Conservation (phyloP, 2,113 vertebrate genomes). For the Nettapus auritus region DNA sequence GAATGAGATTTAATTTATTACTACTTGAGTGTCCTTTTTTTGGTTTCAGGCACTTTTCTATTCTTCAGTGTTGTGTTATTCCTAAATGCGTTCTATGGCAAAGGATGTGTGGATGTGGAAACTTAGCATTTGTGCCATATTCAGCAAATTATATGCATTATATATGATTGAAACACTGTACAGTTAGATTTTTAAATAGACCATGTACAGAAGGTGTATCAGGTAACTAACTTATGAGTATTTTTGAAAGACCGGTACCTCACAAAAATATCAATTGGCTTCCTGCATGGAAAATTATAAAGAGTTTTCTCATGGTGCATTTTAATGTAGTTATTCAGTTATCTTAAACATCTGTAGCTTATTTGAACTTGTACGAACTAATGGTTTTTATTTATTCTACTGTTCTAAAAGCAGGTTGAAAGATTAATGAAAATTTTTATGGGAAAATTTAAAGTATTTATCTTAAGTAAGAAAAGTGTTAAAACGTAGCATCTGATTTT, state of each 20-base stretch:
- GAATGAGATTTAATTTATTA: constrained; percentile 91
- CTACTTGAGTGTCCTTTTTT: constrained; percentile 79
- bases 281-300: constrained; percentile 41
- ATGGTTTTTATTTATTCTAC: constrained; percentile 58
- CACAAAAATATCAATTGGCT: constrained; percentile 61
- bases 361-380: constrained; percentile 35
- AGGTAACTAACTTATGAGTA: constrained; percentile 65
- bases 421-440: not conserved
- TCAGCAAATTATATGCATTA: constrained; percentile 61
- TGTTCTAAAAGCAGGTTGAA: constrained; percentile 25
- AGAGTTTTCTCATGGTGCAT: constrained; percentile 40
- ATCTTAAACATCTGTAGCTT: constrained; percentile 40
- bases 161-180: constrained; percentile 68
- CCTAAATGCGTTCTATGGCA: constrained; percentile 77
- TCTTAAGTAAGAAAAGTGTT: not conserved
- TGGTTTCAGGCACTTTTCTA: constrained; percentile 80
- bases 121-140: constrained; percentile 79
- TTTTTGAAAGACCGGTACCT: constrained; percentile 67
- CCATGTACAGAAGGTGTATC: constrained; percentile 56
- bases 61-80: constrained; percentile 78
- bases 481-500: constrained; percentile 51
- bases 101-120: constrained; percentile 73
- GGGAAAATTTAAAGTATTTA: constrained; percentile 25
- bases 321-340: constrained; percentile 35
- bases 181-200: constrained; percentile 64